Percentiles rank a stretch among this genome's conserved stretches.
These are phyloP conservation scores for Heliconius congener DNA, from an alignment of 1,140 invertebrate genomes.

Conservation along the genomic window DNA sequence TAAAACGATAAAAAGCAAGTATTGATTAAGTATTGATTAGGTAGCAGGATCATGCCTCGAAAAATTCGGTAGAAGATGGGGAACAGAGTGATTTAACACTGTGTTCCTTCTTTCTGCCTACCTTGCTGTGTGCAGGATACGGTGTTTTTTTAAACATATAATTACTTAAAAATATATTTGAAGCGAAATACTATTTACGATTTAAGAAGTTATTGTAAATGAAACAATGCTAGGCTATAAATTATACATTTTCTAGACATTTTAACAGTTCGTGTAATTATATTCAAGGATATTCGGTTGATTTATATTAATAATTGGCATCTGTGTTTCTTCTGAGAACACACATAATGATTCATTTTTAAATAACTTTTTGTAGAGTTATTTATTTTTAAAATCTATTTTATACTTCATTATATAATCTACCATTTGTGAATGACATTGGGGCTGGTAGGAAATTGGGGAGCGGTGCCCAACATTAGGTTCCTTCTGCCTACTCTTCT, in stretches of 20 bases:
- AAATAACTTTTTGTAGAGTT: neutral
- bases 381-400: neutral
- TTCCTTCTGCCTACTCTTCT: no score
- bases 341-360: constrained; percentile 18
- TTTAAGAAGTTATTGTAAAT: neutral
- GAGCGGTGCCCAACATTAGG: no score
- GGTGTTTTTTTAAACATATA: no score
- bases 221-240: neutral
- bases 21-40: no score
- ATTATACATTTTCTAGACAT: neutral
- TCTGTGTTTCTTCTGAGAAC: constrained; percentile 27
- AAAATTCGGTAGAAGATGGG: no score
- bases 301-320: constrained; percentile 20
- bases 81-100: no score
- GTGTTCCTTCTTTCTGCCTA: no score
- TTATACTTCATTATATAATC: no score
- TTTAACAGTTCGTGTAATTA: neutral
- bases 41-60: no score
- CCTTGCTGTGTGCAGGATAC: no score
- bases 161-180: neutral
- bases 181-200: neutral
- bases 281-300: constrained; percentile 20
- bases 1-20: no score
- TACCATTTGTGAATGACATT: neutral
- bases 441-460: no score